phyloP scores from a whole-genome alignment of 2,113 vertebrate genomes.

The Oreochromis spilurus region DNA sequence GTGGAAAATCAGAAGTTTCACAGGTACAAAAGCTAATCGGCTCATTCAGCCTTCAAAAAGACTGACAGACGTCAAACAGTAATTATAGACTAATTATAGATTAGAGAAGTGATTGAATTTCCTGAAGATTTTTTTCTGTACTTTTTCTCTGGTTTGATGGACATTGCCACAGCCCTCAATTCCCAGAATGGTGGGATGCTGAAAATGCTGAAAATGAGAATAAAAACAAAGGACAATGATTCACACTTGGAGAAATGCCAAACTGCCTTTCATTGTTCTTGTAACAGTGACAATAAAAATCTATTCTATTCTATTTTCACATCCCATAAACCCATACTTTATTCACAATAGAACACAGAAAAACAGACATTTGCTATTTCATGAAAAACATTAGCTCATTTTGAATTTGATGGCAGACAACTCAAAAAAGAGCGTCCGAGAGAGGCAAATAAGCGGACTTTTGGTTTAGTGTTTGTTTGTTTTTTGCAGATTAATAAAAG shows the following conservation, averaged over 20 bases:
- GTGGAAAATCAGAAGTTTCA: background rate
- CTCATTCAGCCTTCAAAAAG: background rate
- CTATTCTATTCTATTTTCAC: background rate
- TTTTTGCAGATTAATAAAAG: background rate
- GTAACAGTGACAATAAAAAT: too few species aligned
- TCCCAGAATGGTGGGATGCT: background rate
- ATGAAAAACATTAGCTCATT: background rate
- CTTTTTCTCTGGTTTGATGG: background rate
- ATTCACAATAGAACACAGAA: background rate
- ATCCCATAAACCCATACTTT: background rate
- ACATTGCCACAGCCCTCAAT: background rate
- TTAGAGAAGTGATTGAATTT: background rate
- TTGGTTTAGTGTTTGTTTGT: background rate
- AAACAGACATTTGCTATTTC: background rate
- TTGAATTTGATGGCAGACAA: background rate
- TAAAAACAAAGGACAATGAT: background rate
- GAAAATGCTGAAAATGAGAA: background rate
- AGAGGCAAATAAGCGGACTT: background rate
- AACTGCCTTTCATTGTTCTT: too few species aligned
- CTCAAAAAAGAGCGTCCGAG: background rate
- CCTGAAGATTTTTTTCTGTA: background rate
- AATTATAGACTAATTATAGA: background rate
- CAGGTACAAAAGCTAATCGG: background rate
- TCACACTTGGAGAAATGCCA: too few species aligned
- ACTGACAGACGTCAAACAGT: background rate